Evolutionary conservation across 1,140 invertebrate genomes (phyloP).

Genomic region (Atta colombica): DNA sequence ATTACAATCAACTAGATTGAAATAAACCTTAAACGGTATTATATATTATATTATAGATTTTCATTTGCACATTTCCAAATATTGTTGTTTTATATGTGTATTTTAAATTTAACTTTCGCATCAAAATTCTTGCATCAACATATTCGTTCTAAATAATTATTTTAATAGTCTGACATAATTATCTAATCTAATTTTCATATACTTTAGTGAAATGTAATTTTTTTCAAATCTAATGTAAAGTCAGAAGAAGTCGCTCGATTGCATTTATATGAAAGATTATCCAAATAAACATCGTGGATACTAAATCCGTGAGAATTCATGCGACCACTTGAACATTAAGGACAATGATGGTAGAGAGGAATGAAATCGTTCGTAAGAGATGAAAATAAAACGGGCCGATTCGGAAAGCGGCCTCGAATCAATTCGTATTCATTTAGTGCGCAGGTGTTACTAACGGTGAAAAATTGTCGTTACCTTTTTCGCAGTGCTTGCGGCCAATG

Average conservation of each 20-base stretch:
- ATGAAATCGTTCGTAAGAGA: slow-evolving; percentile 34
- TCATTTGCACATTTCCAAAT: no score
- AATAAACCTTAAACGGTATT: no score
- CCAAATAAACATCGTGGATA: neutral
- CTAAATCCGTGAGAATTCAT: slow-evolving; percentile 8
- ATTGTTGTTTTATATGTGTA: no score
- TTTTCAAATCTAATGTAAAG: neutral
- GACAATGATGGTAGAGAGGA: slow-evolving; percentile 4
- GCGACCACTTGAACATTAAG: slow-evolving; percentile 24
- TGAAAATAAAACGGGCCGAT: slow-evolving; percentile 69
- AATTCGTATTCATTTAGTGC: slow-evolving; percentile 80
- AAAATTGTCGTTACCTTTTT: slow-evolving; percentile 77
- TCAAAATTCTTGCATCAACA: no score
- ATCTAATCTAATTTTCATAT: no score
- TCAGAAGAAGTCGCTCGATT: neutral
- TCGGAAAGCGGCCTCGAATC: slow-evolving; percentile 71
- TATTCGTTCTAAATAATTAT: no score
- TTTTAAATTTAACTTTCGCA: no score
- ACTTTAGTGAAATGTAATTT: neutral
- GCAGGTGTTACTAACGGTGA: slow-evolving; percentile 76
- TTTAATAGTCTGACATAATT: no score
- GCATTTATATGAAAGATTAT: neutral
- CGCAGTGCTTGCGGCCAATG: slow-evolving; percentile 65
- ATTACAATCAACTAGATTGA: no score
- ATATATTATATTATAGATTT: no score